Evolutionary conservation across 2,888 invertebrate species (phyloP).

Genomic region (Drosophila melanosoma): DNA sequence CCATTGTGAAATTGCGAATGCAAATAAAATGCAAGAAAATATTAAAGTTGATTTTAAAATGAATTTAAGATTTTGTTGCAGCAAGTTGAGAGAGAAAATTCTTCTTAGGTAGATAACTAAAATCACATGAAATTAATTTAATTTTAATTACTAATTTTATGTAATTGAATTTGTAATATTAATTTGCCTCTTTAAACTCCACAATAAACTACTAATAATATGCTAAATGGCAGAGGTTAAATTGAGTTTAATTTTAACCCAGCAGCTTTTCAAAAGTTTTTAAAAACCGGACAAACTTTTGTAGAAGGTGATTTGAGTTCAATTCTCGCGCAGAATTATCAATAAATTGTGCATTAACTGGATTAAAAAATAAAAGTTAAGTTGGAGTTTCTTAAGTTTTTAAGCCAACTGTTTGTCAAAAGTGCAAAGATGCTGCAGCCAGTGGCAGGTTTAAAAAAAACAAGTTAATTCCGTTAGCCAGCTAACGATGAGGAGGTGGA

Average conservation of each 20-base stretch:
- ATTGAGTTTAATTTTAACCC: background rate
- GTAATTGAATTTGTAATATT: no score
- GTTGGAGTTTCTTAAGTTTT: background rate
- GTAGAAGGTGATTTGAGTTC: background rate
- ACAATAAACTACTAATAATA: background rate
- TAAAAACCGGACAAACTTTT: background rate
- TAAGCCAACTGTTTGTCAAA: background rate
- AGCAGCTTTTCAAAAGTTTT: background rate
- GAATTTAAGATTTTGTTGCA: background rate
- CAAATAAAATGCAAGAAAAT: background rate
- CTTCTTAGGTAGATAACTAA: no score
- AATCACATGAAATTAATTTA: no score
- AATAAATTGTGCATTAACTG: background rate
- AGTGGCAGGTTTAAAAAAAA: background rate
- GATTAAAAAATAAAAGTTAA: background rate
- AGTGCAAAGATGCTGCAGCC: background rate
- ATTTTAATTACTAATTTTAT: no score
- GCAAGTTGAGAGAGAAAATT: background rate
- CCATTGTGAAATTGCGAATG: slow-evolving; percentile 18
- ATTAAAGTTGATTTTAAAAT: background rate
- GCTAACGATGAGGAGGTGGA: background rate
- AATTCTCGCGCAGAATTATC: no score
- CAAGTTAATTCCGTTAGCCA: background rate
- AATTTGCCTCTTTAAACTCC: background rate
- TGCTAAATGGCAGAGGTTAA: background rate